phyloP scores from a whole-genome alignment of 2,888 invertebrate genomes.

The Nymphalis polychloros region DNA sequence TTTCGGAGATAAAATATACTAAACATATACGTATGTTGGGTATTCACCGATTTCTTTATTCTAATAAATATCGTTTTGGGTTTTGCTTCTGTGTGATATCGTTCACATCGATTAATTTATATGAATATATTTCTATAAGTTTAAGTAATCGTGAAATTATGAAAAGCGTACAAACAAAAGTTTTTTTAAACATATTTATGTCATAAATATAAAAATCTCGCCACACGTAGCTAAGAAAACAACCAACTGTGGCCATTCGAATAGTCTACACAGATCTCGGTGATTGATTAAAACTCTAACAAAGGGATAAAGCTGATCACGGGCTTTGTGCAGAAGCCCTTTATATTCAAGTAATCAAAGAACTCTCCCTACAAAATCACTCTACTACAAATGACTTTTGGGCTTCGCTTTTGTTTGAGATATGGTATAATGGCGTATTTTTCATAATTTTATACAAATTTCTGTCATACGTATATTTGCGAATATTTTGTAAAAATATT shows the following conservation, averaged over 20 bases:
- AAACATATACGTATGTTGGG: too few relatives aligned
- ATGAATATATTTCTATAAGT: neutral
- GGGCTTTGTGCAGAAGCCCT: conserved; percentile 75
- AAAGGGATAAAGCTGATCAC: conserved; percentile 79
- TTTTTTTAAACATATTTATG: neutral
- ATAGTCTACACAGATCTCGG: conserved; percentile 50
- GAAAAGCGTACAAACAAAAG: too few relatives aligned
- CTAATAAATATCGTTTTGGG: too few relatives aligned
- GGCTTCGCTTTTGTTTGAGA: conserved; percentile 34
- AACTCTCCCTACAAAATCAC: conserved; percentile 66
- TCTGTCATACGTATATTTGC: too few relatives aligned
- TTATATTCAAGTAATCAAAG: conserved; percentile 76
- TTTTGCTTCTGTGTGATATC: too few relatives aligned
- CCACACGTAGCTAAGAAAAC: conserved; percentile 31
- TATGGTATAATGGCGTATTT: too few relatives aligned
- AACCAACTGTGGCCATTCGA: conserved; percentile 39
- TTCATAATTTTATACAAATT: too few relatives aligned
- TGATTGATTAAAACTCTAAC: conserved; percentile 81
- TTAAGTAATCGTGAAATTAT: too few relatives aligned
- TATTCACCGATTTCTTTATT: too few relatives aligned
- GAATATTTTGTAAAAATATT: too few relatives aligned
- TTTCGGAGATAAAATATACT: too few relatives aligned
- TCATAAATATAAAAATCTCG: neutral
- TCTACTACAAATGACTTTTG: conserved; percentile 62
- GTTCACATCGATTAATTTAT: too few relatives aligned